Percentiles rank a stretch among this genome's conserved stretches.
Conservation (phyloP, 2,113 vertebrate species). For the Thymallus thymallus region DNA sequence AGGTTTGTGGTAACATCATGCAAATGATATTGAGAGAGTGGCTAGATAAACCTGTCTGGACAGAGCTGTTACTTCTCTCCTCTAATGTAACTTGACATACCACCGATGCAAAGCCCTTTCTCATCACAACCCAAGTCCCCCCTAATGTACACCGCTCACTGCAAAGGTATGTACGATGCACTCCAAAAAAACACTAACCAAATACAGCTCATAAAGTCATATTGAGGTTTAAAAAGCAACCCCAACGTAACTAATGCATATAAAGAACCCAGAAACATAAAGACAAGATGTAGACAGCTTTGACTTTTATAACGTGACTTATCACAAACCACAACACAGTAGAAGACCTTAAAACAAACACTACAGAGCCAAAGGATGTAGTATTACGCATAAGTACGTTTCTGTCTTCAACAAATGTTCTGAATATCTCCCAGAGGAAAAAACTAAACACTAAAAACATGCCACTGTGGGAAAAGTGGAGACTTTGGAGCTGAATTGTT, state of each 20-base stretch:
- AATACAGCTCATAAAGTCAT: too few species aligned
- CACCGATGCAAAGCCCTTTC: conserved; percentile 20
- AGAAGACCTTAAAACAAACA: not conserved
- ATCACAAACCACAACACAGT: not conserved
- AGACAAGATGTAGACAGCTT: too few species aligned
- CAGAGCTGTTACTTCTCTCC: conserved; percentile 43
- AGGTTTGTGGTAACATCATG: conserved; percentile 49
- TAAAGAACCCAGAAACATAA: too few species aligned
- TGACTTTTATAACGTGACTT: not conserved
- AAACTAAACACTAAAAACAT: not conserved
- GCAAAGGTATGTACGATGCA: not conserved
- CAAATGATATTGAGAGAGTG: conserved; percentile 47
- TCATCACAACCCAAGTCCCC: conserved; percentile 39
- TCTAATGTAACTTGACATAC: conserved; percentile 49
- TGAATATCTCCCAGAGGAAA: not conserved
- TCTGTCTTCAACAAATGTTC: not conserved
- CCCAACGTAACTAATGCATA: too few species aligned
- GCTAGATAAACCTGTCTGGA: conserved; percentile 32
- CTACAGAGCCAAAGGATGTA: not conserved
- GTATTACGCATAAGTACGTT: too few species aligned
- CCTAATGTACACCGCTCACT: not conserved
- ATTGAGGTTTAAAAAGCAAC: too few species aligned
- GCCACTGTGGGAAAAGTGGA: not conserved
- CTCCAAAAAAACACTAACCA: too few species aligned
- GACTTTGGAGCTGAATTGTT: not conserved